Base-by-base conservation (phyloP, 1,140 invertebrate species). In the Eubasilissa regina region DNA sequence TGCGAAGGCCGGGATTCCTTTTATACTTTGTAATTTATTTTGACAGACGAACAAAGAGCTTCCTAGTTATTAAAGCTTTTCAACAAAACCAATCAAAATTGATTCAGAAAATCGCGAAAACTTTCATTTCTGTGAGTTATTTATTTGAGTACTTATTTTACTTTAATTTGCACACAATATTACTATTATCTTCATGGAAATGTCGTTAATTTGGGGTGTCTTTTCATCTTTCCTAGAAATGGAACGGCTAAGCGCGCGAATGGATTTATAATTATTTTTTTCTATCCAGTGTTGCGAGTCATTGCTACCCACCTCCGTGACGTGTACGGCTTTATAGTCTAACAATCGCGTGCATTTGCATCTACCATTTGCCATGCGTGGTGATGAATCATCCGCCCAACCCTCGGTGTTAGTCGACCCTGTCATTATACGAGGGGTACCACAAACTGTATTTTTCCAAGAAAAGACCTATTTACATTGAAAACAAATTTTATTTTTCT, bases 331-430 rank as follows among this genome's bases (percentile, higher is more conserved):
- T 58, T 58, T 58, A 58, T 58, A 15, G 55, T 58, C 21, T 58
- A 58, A 58, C 17, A 58, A 66, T 66, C 62, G 62, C 62, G 62
- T 66, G 62, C 62, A 66, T 66, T 64, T 64, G 17, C 62, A 66
- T 66, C 62, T 43, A 43, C 43, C 25, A 66, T 35, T 35, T 35
- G 6, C 25, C 25, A 35, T 45, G 62, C 43, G 62, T 66, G 35
- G 62, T 44, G n/a, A 45, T 66, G 62, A 66, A 66, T 66, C 62
- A 66, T 25, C 21, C 62, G n/a, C 35, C 13, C 25, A 62, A 7
- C 60, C 60, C 19, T 43, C 43, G n/a, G n/a, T 47, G 6, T 66
- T 25, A 66, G 35, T 66, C 62, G 44, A 66, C 11, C 62, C 62
- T 17, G 62, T 66, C 44, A n/a, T 47, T 15, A n/a, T 15, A n/a